Evolutionary conservation across 2,888 invertebrate genomes (phyloP), one percentile per base, ranked within the genome.

Genomic region (Sphinx pinastri): DNA sequence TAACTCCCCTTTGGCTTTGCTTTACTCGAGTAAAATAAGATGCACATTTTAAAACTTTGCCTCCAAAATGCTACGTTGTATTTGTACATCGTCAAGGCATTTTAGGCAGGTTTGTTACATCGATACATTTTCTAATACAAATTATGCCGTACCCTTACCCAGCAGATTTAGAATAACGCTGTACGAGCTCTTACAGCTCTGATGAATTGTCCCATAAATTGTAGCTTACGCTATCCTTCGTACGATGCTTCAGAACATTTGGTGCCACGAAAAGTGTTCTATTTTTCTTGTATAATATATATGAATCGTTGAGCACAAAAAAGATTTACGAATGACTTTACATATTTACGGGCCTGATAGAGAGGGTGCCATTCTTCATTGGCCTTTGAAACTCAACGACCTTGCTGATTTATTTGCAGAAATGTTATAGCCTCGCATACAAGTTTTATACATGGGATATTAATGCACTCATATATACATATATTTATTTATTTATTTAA

Each of bases 121-220:
- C 79, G 75, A 84, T 79, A 80, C 76, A 76, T 78, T 78, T 73
- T 76, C 72, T 76, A 70, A 72, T 75, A 74, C 70, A 70, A 70
- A 70, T 74, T 72, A 75, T 81, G 76, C 76, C 75, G 76, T 74
- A 73, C 74, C 78, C 77, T 74, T 79, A 77, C 77, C 79, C 63
- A 67, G 70, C 76, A 79, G 77, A 79, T 78, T 76, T 73, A 75
- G 80, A 79, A 81, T 79, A 80, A 75, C 77, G 79, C 77, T 77
- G 76, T 76, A 76, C 76, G 77, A 76, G 79, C 82, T 81, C 81
- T 79, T 79, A 80, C 77, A 81, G 79, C 79, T 76, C 82, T 86
- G 86, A 87, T 86, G 87, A 84, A 88, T 87, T 83, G 83, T 82
- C 82, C 76, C 82, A 85, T 87, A 87, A 86, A 86, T 84, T 82